Percentiles rank a stretch among this genome's conserved stretches.
phyloP scores from a whole-genome alignment of 2,888 invertebrate species.

The Ophion costatus region DNA sequence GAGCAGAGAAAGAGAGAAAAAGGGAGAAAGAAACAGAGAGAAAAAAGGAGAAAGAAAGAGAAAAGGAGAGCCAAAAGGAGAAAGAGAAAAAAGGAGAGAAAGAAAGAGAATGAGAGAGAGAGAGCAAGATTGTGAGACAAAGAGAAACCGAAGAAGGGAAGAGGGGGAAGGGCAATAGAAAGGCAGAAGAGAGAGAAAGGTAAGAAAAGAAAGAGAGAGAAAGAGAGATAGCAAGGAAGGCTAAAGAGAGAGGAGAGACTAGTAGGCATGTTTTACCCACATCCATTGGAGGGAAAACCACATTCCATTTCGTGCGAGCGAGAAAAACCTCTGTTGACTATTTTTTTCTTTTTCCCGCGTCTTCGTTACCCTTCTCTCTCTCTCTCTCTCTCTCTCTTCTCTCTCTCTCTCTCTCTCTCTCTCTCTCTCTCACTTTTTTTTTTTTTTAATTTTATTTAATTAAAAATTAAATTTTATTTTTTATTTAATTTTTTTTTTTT shows the following conservation, averaged over 20 bases:
- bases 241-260: conserved; percentile 45
- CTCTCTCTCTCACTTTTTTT: neutral
- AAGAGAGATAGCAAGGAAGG: neutral
- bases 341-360: conserved; percentile 40
- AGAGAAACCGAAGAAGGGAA: conserved; percentile 37
- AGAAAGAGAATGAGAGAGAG: conserved; percentile 44
- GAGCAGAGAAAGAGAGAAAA: conserved; percentile 54
- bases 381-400: conserved; percentile 1
- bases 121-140: conserved; percentile 26
- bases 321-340: conserved; percentile 64
- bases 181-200: neutral
- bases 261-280: conserved; percentile 23
- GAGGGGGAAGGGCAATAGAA: neutral
- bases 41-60: conserved; percentile 30
- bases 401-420: neutral
- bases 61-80: neutral
- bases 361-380: conserved; percentile 3
- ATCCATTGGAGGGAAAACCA: conserved; percentile 58
- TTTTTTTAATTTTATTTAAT: too few species aligned
- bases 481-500: too few species aligned
- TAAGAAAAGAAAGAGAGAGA: conserved; percentile 46
- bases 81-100: conserved; percentile 24
- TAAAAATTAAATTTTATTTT: too few species aligned
- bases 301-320: conserved; percentile 59
- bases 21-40: conserved; percentile 20